Evolutionary conservation across 2,888 invertebrate species (phyloP), one percentile per base, ranked within the genome.

Genomic region (Pedicia rivosa): DNA sequence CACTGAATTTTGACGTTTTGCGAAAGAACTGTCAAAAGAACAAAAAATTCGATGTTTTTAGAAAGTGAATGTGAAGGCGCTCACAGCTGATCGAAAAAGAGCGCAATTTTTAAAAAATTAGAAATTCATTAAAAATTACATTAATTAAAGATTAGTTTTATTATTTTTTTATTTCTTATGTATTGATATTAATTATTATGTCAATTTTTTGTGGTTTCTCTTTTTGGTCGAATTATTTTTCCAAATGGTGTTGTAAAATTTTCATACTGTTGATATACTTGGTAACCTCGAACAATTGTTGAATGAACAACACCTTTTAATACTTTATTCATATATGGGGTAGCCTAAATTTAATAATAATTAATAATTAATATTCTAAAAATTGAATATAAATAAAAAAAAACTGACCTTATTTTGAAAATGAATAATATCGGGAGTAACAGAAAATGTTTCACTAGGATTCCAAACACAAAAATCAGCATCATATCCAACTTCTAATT

Each of bases 401-500:
- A 28, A 14, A 19, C 32, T 34, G 56, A 74, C 75, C 67, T 78
- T 79, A 53, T 78, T 77, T 45, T 75, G 72, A 47, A 77, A 72
- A n/a, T 67, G 61, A 43, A 78, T 70, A 17, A 64, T 65, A n/a
- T 68, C 65, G 35, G 65, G 51, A 9, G 63, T 59, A 7, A 78
- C 71, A 28, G 55, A 55, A 47, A 74, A 72, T 17, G 63, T 61
- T 31, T 65, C 66, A 4, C 76, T 68, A 2, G 79, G 74, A 53
- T 77, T 67, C 65, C 79, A 80, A 43, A 78, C 66, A 35, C 80
- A 72, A 31, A 81, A 66, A 51, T 81, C 81, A 0, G 78, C 81
- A 48, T 81, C 78, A 36, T 66, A 66, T 5, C 76, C 77, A 5
- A 63, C 61, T 32, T 62, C 59, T 19, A 81, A 56, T 39, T 66